Conservation (phyloP, 2,113 vertebrate species). For the Pycnonotus jocosus region DNA sequence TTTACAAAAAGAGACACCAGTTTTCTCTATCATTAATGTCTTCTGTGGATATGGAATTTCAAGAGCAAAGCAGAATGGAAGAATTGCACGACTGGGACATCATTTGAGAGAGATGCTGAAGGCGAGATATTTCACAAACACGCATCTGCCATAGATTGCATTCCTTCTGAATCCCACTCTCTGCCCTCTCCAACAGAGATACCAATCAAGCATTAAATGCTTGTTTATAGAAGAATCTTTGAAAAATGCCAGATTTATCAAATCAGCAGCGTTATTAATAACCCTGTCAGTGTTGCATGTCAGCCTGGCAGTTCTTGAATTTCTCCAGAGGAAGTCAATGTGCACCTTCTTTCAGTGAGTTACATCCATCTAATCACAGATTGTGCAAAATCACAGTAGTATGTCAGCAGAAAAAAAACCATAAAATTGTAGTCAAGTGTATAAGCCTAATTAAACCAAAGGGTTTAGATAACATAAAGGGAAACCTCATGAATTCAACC, state of each 20-base stretch:
- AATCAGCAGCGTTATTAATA: neutral
- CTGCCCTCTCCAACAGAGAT: neutral
- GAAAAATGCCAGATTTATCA: neutral
- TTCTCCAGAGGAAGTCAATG: neutral
- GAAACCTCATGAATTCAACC: neutral
- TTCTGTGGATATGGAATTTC: neutral
- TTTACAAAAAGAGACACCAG: neutral
- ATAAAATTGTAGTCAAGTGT: neutral
- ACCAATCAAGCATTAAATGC: neutral
- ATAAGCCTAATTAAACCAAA: neutral
- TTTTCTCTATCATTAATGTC: neutral
- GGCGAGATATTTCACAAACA: neutral
- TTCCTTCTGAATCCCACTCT: neutral
- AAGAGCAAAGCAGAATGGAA: neutral
- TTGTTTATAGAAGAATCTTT: neutral
- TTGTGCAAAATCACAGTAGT: neutral
- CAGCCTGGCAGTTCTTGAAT: neutral
- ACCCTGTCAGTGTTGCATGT: neutral
- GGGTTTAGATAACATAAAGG: neutral
- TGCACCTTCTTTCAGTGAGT: neutral
- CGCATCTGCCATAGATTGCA: neutral
- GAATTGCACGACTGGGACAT: neutral
- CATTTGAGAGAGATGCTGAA: neutral
- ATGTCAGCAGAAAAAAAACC: neutral
- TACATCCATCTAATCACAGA: neutral